Conservation (phyloP, 2,113 vertebrate genomes). For the Phocoena phocoena region DNA sequence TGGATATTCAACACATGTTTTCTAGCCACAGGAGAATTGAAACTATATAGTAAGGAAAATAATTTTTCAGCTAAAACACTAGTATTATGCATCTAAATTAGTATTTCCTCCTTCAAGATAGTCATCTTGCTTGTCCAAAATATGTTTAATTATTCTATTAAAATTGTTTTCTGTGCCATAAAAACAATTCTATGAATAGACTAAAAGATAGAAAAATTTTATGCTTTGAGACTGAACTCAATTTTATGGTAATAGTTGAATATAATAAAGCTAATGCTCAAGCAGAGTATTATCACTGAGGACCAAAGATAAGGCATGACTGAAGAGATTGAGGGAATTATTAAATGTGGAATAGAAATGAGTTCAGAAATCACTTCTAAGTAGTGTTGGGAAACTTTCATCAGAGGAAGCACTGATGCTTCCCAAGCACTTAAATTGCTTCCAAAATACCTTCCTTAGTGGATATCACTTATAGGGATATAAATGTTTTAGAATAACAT, state of each 20-base stretch:
- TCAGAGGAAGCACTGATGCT: neutral
- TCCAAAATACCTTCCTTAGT: neutral
- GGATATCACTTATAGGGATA: neutral
- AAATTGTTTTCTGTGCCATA: conserved; percentile 28
- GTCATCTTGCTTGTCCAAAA: conserved; percentile 15
- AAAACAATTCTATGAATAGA: conserved; percentile 33
- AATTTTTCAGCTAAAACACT: neutral
- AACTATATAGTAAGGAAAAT: neutral
- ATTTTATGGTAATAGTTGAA: conserved; percentile 20
- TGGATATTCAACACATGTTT: conserved; percentile 1
- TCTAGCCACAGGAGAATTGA: neutral
- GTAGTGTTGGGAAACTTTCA: neutral
- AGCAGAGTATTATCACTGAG: neutral
- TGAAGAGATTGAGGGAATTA: neutral
- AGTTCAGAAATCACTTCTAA: neutral
- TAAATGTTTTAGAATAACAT: neutral
- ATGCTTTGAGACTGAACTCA: conserved; percentile 22
- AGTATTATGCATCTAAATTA: conserved; percentile 26
- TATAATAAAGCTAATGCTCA: conserved; percentile 22
- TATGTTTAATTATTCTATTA: conserved; percentile 54
- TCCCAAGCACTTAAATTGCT: neutral
- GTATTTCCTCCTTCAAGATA: conserved; percentile 15
- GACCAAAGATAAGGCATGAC: neutral
- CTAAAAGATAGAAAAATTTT: neutral
- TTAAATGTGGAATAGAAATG: neutral